Percentiles rank a stretch among this genome's conserved stretches.
Conservation (phyloP, 2,888 invertebrate genomes). For the Eurytoma californica region DNA sequence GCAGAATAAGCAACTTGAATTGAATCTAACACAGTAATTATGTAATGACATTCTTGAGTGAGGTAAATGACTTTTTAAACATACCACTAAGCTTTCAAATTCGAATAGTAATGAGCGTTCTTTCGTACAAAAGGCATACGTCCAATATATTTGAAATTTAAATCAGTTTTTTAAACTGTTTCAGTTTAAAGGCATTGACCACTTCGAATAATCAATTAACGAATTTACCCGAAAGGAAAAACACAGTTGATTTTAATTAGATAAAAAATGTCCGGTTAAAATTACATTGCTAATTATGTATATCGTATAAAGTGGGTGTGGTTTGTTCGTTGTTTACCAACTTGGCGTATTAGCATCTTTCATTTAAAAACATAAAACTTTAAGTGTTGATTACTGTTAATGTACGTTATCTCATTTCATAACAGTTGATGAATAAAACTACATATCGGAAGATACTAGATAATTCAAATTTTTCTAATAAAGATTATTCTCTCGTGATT, state of each 20-base stretch:
- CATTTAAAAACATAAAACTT: too few relatives aligned
- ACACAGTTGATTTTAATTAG: background rate
- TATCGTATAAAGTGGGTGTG: constrained; percentile 16
- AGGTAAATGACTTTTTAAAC: constrained; percentile 22
- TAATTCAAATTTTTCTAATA: too few relatives aligned
- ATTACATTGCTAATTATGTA: background rate
- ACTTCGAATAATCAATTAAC: background rate
- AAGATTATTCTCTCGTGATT: too few relatives aligned
- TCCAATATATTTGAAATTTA: constrained; percentile 8
- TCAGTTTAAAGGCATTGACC: background rate
- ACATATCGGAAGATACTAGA: too few relatives aligned
- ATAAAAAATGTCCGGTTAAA: background rate
- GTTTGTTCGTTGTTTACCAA: too few relatives aligned
- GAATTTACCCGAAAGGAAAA: background rate
- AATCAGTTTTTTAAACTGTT: background rate
- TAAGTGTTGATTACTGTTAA: too few relatives aligned
- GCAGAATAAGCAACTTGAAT: too few relatives aligned
- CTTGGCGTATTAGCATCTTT: too few relatives aligned
- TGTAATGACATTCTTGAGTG: background rate
- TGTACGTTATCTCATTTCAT: too few relatives aligned
- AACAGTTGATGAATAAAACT: too few relatives aligned
- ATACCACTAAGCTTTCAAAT: constrained; percentile 8
- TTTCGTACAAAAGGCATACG: background rate
- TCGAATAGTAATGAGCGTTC: constrained; percentile 10
- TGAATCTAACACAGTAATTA: background rate